Conservation (phyloP, 1,140 invertebrate species). For the Penaeus vannamei region DNA sequence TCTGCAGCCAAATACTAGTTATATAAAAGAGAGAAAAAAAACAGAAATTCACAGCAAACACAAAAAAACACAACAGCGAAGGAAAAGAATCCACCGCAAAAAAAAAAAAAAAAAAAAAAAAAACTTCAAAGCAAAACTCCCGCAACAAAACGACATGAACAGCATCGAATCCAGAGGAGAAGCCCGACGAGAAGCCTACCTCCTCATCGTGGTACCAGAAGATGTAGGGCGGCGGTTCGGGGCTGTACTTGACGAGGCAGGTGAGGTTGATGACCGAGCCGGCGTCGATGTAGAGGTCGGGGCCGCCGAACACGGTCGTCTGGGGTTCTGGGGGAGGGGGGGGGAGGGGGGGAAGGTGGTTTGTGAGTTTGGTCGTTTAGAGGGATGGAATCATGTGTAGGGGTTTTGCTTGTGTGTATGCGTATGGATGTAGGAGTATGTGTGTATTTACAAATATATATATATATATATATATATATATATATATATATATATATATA, state of each 20-base stretch:
- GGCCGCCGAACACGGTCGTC: conserved; percentile 89
- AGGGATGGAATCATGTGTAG: not conserved
- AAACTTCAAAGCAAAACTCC: too few species aligned
- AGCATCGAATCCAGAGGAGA: too few species aligned
- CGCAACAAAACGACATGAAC: too few species aligned
- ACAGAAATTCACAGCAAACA: too few species aligned
- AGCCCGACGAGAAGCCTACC: conserved; percentile 14
- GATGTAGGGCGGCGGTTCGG: conserved; percentile 91
- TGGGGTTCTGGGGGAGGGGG: conserved; percentile 80
- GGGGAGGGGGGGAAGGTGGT: not conserved
- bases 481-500: conserved; percentile 21
- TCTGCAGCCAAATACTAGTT: too few species aligned
- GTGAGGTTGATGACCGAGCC: conserved; percentile 94
- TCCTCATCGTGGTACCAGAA: conserved; percentile 77
- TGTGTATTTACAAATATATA: conserved; percentile 29
- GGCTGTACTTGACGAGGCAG: conserved; percentile 89
- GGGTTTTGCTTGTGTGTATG: not conserved
- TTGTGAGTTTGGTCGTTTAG: not conserved
- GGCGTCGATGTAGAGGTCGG: conserved; percentile 90
- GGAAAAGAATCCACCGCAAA: too few species aligned
- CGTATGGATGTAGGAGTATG: not conserved
- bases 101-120: too few species aligned
- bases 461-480: conserved; percentile 47
- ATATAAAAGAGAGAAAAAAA: too few species aligned
- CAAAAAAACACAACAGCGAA: too few species aligned